phyloP scores from a whole-genome alignment of 2,797 vertebrate species.

The Tangara arthus region DNA sequence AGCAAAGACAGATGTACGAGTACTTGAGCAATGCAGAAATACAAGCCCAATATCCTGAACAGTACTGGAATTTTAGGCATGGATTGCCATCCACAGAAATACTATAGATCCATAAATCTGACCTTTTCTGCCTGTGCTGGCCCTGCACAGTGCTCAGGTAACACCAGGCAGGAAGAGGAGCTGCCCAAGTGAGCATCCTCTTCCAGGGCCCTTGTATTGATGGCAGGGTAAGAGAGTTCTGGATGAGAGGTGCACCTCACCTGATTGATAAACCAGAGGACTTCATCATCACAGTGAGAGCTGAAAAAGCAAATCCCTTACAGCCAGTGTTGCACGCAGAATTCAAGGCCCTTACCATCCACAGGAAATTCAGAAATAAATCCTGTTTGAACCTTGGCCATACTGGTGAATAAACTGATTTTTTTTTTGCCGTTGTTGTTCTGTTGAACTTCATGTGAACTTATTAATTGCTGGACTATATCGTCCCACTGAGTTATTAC shows the following conservation, averaged over 20 bases:
- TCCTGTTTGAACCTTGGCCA: slow-evolving; percentile 14
- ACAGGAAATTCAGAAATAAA: slow-evolving; percentile 28
- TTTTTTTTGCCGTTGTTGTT: neutral
- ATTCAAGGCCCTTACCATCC: neutral
- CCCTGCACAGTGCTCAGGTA: neutral
- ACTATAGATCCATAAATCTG: neutral
- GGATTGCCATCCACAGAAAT: neutral
- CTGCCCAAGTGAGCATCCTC: neutral
- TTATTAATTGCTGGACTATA: slow-evolving; percentile 61
- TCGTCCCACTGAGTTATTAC: slow-evolving; percentile 46
- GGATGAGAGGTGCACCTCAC: neutral
- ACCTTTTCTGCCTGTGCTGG: fast-evolving
- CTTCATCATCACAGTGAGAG: neutral
- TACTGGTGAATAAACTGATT: slow-evolving; percentile 11
- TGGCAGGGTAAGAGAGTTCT: neutral
- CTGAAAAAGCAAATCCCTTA: neutral
- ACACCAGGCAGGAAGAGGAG: neutral
- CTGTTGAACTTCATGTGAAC: slow-evolving; percentile 66
- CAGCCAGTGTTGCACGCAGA: neutral
- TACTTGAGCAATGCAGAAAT: slow-evolving; percentile 5
- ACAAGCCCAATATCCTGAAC: neutral
- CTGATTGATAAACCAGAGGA: neutral
- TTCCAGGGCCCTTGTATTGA: neutral
- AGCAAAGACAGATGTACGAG: slow-evolving; percentile 43
- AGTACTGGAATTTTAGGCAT: neutral